These are phyloP conservation scores for Donacobius atricapilla DNA, from an alignment of 2,113 vertebrate species.

Conservation along the genomic window DNA sequence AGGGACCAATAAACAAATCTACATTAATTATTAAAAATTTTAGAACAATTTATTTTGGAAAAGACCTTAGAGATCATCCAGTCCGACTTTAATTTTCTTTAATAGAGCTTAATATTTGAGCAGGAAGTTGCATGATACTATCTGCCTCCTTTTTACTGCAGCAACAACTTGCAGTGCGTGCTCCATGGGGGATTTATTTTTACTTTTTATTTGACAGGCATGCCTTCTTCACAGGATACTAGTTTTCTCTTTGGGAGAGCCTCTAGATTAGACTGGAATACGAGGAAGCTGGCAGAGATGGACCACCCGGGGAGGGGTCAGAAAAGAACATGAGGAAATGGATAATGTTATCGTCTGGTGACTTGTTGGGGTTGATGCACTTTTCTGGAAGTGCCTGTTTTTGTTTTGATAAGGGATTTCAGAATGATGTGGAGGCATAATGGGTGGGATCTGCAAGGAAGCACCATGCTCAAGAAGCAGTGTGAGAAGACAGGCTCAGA, in stretches of 20 bases:
- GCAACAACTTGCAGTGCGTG: background rate
- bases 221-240: background rate
- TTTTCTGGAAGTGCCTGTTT: background rate
- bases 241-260: background rate
- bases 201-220: background rate
- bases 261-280: background rate
- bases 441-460: constrained; percentile 27
- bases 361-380: background rate
- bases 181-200: background rate
- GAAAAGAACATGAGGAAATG: constrained; percentile 35
- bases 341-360: background rate
- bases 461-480: background rate
- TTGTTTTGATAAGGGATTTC: constrained; percentile 42
- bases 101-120: background rate
- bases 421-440: background rate
- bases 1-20: background rate
- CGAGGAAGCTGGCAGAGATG: background rate
- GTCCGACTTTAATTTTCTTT: background rate
- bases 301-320: constrained; percentile 7
- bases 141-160: background rate
- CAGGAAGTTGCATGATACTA: background rate
- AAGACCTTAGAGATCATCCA: background rate
- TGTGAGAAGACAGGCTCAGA: background rate
- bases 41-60: background rate
- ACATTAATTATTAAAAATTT: background rate